Base-by-base conservation (phyloP, 2,888 invertebrate genomes). In the Dicycla oo region DNA sequence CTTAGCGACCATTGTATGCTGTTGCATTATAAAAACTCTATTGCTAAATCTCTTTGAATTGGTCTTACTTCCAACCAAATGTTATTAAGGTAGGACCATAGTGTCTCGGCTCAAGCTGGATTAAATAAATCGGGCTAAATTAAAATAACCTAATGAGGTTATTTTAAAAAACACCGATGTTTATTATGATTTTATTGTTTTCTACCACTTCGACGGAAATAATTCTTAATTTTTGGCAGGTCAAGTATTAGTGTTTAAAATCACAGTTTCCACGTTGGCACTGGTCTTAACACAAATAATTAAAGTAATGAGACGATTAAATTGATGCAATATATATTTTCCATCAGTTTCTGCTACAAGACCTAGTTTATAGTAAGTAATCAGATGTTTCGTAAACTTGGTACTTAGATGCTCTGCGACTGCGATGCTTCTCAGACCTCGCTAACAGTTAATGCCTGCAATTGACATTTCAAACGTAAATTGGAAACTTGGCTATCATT, bases 1-100 rank as follows among this genome's bases (percentile, higher is more conserved):
- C 91, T 91, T 88, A 79, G 87, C 86, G 85, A 87, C 90, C 88
- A 92, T 93, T 91, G 91, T 90, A 86, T 87, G 83, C 81, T 85
- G 83, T 91, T 89, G 87, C 89, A 88, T 88, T 90, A 89, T 88
- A 88, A 87, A 90, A 88, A 75, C 68, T 66, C 73, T 74, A 80
- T 87, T 83, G 80, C 88, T 74, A 79, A 87, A 87, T 76, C 56
- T 74, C 3, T 81, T 82, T 81, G 77, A 81, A 80, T 80, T 73
- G 54, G 75, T 79, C 73, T 78, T 76, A 79, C 73, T 80, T 80
- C 75, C 57, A 78, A 66, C 57, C 62, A 71, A 83, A 76, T 73
- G n/a, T 51, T 60, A 58, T 51, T 64, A 63, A 54, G 81, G 61
- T 62, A 78, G 73, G 54, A 53, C 53, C 40, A 47, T 61, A 62